Evolutionary conservation across 2,797 vertebrate genomes (phyloP).

Genomic region (Notoglanidium macrostoma): DNA sequence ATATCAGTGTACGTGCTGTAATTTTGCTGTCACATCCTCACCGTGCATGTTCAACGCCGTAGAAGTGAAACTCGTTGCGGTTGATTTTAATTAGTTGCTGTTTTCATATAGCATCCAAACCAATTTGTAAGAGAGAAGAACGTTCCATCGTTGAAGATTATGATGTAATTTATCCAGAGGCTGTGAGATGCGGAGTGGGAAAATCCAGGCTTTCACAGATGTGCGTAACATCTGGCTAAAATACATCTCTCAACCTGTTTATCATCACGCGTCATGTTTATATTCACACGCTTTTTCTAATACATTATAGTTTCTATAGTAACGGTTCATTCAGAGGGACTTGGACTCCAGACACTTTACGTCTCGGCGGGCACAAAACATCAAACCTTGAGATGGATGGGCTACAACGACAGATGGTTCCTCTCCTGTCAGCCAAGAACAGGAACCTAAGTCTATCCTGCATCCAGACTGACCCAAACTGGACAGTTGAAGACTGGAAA

Average conservation of each 20-base stretch:
- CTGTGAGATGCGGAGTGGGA: neutral
- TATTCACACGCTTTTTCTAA: neutral
- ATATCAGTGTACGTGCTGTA: too few relatives aligned
- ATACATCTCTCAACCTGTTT: neutral
- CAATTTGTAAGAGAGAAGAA: neutral
- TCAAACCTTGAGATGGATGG: neutral
- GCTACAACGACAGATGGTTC: neutral
- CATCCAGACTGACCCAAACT: too few relatives aligned
- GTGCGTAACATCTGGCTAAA: neutral
- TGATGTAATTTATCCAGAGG: neutral
- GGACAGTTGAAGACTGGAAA: too few relatives aligned
- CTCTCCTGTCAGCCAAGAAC: neutral
- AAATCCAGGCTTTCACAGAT: neutral
- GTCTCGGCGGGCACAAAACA: neutral
- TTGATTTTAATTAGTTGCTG: neutral
- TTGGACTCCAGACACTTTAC: neutral
- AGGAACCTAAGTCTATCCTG: neutral
- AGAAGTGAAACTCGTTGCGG: neutral
- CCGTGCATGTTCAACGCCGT: neutral
- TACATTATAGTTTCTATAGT: neutral
- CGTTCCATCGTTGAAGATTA: neutral
- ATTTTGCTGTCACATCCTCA: too few relatives aligned
- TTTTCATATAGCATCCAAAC: neutral
- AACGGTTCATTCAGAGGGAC: neutral
- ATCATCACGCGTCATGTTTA: neutral